phyloP scores from a whole-genome alignment of 2,113 vertebrate genomes.

The Tympanuchus pallidicinctus region DNA sequence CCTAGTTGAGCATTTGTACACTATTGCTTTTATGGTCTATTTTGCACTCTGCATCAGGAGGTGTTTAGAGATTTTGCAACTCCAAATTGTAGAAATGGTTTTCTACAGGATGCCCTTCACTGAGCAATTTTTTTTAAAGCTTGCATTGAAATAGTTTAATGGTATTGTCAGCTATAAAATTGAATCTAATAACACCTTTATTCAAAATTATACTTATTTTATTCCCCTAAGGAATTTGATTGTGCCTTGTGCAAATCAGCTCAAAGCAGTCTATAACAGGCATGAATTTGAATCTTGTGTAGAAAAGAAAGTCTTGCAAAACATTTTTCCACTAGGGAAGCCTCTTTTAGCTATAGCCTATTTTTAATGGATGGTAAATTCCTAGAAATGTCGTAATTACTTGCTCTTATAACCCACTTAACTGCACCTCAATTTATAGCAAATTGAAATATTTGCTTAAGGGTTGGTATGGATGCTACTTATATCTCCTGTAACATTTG shows the following conservation, averaged over 20 bases:
- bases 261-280: not conserved
- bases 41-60: not conserved
- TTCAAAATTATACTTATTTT: not conserved
- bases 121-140: not conserved
- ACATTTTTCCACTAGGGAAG: not conserved
- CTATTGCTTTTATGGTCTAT: not conserved
- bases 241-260: not conserved
- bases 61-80: not conserved
- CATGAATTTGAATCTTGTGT: not conserved
- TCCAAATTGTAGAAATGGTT: not conserved
- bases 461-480: not conserved
- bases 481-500: not conserved
- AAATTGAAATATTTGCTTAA: not conserved
- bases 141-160: not conserved
- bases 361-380: not conserved
- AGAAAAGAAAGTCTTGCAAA: not conserved
- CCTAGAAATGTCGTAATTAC: not conserved
- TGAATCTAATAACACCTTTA: not conserved
- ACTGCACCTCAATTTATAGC: not conserved
- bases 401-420: not conserved
- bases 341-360: not conserved
- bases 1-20: not conserved
- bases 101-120: not conserved
- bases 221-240: not conserved
- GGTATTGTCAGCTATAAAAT: not conserved